These are phyloP conservation scores for Brienomyrus brachyistius DNA, from an alignment of 2,113 vertebrate genomes.

Conservation along the genomic window DNA sequence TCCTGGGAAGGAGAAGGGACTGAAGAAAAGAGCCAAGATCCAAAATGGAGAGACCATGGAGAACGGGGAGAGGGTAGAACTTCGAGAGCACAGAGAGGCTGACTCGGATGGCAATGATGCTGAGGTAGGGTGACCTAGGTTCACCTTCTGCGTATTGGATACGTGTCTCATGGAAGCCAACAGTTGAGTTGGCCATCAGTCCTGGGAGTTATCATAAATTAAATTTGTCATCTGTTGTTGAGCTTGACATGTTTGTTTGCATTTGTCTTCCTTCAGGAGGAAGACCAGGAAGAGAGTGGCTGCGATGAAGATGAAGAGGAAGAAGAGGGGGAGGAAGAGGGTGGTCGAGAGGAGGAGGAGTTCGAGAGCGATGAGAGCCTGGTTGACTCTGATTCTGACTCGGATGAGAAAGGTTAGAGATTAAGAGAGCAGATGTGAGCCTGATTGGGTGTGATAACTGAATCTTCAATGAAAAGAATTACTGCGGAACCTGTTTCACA, in stretches of 20 bases:
- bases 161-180: not conserved
- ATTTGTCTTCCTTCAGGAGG: constrained; percentile 71
- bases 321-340: constrained; percentile 75
- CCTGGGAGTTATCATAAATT: not conserved
- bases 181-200: too few relatives aligned
- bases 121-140: constrained; percentile 51
- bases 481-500: not conserved
- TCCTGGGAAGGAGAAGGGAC: constrained; percentile 77
- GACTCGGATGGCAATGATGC: constrained; percentile 72
- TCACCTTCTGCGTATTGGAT: not conserved
- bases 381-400: constrained; percentile 86
- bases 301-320: constrained; percentile 84
- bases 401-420: constrained; percentile 81
- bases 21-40: constrained; percentile 80
- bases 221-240: constrained; percentile 1
- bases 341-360: constrained; percentile 67
- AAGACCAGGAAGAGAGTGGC: constrained; percentile 79
- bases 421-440: not conserved
- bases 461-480: not conserved
- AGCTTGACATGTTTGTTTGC: constrained; percentile 9
- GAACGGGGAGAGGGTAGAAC: constrained; percentile 65
- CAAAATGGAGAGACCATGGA: constrained; percentile 67
- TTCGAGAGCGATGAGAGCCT: constrained; percentile 90
- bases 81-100: constrained; percentile 65
- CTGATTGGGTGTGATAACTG: not conserved